phyloP scores from a whole-genome alignment of 1,140 invertebrate genomes.

The Atta colombica region DNA sequence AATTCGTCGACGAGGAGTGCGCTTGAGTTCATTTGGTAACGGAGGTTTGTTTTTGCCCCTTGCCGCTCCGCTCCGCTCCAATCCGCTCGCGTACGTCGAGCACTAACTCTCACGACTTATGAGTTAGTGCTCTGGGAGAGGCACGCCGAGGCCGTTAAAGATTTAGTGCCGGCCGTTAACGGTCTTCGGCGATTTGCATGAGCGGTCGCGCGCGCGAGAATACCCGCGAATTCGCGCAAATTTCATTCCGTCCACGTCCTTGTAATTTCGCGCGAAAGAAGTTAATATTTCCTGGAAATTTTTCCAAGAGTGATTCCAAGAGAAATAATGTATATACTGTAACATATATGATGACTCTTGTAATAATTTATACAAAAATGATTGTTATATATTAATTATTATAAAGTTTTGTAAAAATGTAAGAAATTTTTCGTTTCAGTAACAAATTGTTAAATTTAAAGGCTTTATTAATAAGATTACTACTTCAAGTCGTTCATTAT shows the following conservation, averaged over 20 bases:
- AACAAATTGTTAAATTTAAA: not conserved
- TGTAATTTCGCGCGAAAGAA: not conserved
- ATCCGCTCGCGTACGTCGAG: constrained; percentile 63
- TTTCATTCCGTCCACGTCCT: constrained; percentile 24
- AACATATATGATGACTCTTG: not conserved
- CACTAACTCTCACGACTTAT: constrained; percentile 74
- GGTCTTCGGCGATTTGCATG: constrained; percentile 73
- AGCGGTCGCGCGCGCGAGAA: constrained; percentile 28
- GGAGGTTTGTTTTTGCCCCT: constrained; percentile 72
- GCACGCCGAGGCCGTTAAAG: constrained; percentile 73
- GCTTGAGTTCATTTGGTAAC: constrained; percentile 72
- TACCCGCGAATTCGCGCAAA: constrained; percentile 42
- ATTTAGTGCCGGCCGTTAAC: constrained; percentile 78
- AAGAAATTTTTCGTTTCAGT: not conserved
- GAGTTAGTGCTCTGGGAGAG: constrained; percentile 75
- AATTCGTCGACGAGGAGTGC: constrained; percentile 64
- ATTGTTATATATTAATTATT: not conserved
- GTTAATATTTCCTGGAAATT: not conserved
- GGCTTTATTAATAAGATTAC: not conserved
- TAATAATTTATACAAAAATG: not conserved
- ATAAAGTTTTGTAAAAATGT: not conserved
- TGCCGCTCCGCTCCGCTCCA: constrained; percentile 55
- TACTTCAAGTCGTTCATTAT: not conserved
- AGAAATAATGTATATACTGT: not conserved
- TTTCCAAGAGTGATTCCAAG: not conserved